phyloP scores from a whole-genome alignment of 2,113 vertebrate species.

The Halcyon malimbica region DNA sequence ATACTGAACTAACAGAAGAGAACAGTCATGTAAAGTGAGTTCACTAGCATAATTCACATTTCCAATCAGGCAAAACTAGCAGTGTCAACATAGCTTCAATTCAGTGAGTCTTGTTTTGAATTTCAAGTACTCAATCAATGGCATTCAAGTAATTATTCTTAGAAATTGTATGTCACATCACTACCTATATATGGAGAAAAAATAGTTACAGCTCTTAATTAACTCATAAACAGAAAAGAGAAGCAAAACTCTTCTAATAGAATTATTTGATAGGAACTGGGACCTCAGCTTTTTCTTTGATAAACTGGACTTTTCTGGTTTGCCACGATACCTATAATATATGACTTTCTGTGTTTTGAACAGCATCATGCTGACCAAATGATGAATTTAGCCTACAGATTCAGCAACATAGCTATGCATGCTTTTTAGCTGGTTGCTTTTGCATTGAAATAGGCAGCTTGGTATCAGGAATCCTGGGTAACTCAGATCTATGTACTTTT shows the following conservation, averaged over 20 bases:
- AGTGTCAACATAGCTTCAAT: neutral
- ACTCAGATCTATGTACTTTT: neutral
- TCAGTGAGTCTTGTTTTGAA: neutral
- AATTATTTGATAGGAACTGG: neutral
- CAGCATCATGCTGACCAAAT: neutral
- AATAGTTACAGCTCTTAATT: neutral
- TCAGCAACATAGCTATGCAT: neutral
- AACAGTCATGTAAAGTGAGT: neutral
- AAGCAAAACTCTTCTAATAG: neutral
- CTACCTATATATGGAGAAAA: neutral
- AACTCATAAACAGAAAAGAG: neutral
- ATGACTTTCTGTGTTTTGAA: neutral
- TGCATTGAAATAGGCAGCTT: neutral
- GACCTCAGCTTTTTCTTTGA: neutral
- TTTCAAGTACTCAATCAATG: slow-evolving; percentile 13
- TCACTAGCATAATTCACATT: slow-evolving; percentile 18
- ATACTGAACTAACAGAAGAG: neutral
- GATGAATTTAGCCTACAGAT: neutral
- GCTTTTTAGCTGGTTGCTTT: neutral
- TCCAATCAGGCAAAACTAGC: neutral
- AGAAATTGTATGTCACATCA: neutral
- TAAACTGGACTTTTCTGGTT: neutral
- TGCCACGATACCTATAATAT: neutral
- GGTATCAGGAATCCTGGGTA: neutral
- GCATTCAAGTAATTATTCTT: neutral